These are phyloP conservation scores for Hydroisotoma schaefferi DNA, from an alignment of 2,888 invertebrate genomes.

Conservation along the genomic window DNA sequence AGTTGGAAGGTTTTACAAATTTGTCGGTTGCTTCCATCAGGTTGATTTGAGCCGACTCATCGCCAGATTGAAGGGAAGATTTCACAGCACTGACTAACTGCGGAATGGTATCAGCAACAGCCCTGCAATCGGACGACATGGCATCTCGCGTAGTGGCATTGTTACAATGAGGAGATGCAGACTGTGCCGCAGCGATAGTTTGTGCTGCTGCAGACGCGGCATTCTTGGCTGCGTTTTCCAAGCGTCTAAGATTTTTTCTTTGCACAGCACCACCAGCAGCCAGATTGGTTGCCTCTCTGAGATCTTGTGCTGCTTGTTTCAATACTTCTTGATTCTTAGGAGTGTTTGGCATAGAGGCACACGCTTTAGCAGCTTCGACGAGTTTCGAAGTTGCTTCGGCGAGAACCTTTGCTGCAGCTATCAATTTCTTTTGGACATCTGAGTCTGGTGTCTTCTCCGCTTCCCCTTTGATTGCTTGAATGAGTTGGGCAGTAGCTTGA, in stretches of 20 bases:
- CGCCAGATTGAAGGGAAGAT: constrained; percentile 58
- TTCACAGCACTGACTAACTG: constrained; percentile 74
- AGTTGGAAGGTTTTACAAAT: constrained; percentile 45
- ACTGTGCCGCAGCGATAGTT: constrained; percentile 73
- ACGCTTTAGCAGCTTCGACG: constrained; percentile 93
- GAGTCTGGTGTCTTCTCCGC: constrained; percentile 84
- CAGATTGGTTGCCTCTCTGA: constrained; percentile 57
- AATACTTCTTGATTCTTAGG: constrained; percentile 77
- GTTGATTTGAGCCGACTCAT: constrained; percentile 40
- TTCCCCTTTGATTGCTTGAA: constrained; percentile 90
- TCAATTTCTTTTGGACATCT: constrained; percentile 79
- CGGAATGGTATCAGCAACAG: constrained; percentile 67
- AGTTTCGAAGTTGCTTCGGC: constrained; percentile 96
- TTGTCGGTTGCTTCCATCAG: constrained; percentile 46
- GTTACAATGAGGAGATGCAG: constrained; percentile 63
- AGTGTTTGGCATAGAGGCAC: constrained; percentile 80
- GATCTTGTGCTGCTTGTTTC: constrained; percentile 83
- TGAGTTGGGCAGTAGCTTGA: constrained; percentile 90
- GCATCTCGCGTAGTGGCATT: constrained; percentile 47
- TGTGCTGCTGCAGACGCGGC: constrained; percentile 54
- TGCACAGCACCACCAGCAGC: constrained; percentile 48
- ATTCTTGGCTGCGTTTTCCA: constrained; percentile 71
- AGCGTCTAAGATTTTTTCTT: constrained; percentile 41
- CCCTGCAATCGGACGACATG: constrained; percentile 45
- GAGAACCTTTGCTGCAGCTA: constrained; percentile 87